phyloP scores from a whole-genome alignment of 2,888 invertebrate species.

The Atrina japonica region DNA sequence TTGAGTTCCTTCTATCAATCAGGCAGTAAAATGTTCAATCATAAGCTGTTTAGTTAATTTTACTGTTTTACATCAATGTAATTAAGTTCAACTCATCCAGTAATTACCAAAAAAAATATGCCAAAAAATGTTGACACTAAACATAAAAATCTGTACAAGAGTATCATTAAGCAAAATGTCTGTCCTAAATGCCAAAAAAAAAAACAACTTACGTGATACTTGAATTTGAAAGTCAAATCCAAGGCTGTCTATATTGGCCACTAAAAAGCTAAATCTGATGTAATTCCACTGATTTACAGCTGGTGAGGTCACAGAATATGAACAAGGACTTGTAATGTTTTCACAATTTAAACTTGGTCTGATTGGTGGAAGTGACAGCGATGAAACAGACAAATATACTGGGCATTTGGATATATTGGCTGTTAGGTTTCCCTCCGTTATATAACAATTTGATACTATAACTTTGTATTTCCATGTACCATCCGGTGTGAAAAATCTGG shows the following conservation, averaged over 20 bases:
- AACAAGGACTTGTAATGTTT: constrained; percentile 31
- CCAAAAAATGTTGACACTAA: neutral
- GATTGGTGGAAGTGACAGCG: constrained; percentile 42
- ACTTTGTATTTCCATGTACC: constrained; percentile 46
- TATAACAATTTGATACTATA: constrained; percentile 44
- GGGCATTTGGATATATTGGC: constrained; percentile 47
- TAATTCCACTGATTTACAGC: constrained; percentile 49
- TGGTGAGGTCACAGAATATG: constrained; percentile 44
- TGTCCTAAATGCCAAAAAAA: no score
- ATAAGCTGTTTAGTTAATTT: no score
- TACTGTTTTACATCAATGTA: no score
- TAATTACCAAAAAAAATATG: neutral
- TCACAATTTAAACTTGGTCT: constrained; percentile 41
- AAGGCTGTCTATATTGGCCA: neutral
- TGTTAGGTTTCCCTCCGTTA: constrained; percentile 24
- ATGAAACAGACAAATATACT: constrained; percentile 41
- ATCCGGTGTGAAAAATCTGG: constrained; percentile 51
- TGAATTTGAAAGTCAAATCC: no score
- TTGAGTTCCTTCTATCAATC: no score
- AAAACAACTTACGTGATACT: no score
- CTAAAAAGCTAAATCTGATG: constrained; percentile 14
- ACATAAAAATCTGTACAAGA: no score
- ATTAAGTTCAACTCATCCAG: no score
- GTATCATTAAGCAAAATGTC: no score
- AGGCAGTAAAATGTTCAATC: no score